phyloP scores from a whole-genome alignment of 2,113 vertebrate species.

The Equus przewalskii region DNA sequence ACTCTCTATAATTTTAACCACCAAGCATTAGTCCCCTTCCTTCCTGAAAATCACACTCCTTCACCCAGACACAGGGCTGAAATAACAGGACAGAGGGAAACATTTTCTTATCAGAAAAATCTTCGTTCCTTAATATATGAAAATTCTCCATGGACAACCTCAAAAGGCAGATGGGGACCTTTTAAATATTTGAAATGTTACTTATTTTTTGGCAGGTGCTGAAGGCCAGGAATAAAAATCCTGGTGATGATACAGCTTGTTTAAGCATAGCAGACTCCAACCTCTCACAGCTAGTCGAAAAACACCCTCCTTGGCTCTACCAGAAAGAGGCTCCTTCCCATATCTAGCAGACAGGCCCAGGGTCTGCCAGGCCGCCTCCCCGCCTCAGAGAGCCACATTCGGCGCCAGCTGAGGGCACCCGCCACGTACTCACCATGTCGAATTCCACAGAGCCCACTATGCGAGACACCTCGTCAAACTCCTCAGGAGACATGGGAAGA shows the following conservation, averaged over 20 bases:
- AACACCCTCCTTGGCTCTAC: not conserved
- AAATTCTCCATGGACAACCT: not conserved
- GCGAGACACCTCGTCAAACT: slow-evolving; percentile 91
- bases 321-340: too few relatives aligned
- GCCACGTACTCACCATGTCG: slow-evolving; percentile 88
- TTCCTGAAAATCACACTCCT: not conserved
- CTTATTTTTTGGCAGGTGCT: not conserved
- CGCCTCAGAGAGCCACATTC: rapidly evolving
- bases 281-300: not conserved
- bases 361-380: rapidly evolving
- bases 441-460: slow-evolving; percentile 90
- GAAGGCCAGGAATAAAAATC: not conserved
- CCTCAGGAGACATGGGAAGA: slow-evolving; percentile 96
- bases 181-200: not conserved
- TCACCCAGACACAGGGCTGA: not conserved
- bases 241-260: not conserved
- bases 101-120: not conserved
- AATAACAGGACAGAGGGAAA: not conserved
- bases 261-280: not conserved
- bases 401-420: rapidly evolving
- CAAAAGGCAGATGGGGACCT: not conserved
- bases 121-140: not conserved
- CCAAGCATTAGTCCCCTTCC: not conserved
- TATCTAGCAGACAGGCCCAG: not conserved
- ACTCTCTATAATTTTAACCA: not conserved